Base-by-base conservation (phyloP, 2,113 vertebrate genomes). In the Pan troglodytes region DNA sequence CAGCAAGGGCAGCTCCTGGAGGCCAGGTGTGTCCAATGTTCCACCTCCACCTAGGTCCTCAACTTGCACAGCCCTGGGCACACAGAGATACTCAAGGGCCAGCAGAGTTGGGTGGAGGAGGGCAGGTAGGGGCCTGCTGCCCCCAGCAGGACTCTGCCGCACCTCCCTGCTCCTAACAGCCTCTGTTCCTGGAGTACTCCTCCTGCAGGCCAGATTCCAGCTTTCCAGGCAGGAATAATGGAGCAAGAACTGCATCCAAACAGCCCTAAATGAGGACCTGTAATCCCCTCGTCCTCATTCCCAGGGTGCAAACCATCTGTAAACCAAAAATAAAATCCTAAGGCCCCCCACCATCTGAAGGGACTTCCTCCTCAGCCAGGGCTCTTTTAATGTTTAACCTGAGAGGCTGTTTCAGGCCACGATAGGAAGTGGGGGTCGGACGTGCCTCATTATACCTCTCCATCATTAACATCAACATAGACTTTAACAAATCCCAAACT, bases 1-100 rank as follows among this genome's bases (percentile, higher is more conserved):
- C 6, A 23, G 55, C 55, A 20, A 76, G 18, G 16, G n/a, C 17
- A 20, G 38, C 14, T 82, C 52, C 5, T 3, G 48, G 94, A 35
- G 48, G 27, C 12, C 11, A 78, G 73, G 13, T 1, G 0, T 25
- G n/a, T 40, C 32, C 10, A 6, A 1, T 14, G 13, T 18, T 43
- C 3, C 32, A 61, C 2, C 45, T 8, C 10, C 11, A 38, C 0
- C 1, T 1, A 7, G 25, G 16, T 30, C 13, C 12, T 55, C 4
- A 1, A 43, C 35, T 6, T 8, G 12, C n/a, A 12, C 32, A 14
- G 52, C 45, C 87, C 87, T 55, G 67, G 64, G 92, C 52, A 72
- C 9, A 55, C 1, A 0, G 16, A 64, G 35, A 59, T 7, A 13
- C 50, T 75, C 9, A 45, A 35, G 88, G 64, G 27, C 50, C 18